A percentile compares a stretch with the other conserved stretches of the same genome.
These are phyloP conservation scores for Axea sp. DNA, from an alignment of 2,888 invertebrate species.

Conservation along the genomic window DNA sequence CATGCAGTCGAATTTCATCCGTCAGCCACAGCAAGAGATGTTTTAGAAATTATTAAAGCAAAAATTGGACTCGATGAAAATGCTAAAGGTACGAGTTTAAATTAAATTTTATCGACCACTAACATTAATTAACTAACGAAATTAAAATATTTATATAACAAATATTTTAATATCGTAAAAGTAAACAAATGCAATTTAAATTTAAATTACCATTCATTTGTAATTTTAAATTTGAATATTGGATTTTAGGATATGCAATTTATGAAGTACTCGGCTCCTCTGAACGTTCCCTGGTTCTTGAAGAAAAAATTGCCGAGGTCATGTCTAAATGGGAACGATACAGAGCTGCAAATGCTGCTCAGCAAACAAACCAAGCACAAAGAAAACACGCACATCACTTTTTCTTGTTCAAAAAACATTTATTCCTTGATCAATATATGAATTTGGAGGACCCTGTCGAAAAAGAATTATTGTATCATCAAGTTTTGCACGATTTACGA, in stretches of 20 bases:
- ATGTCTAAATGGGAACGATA: slow-evolving; percentile 97
- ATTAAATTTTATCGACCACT: too few species aligned
- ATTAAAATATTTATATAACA: too few species aligned
- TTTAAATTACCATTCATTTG: too few species aligned
- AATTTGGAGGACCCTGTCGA: slow-evolving; percentile 92
- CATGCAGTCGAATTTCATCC: slow-evolving; percentile 97
- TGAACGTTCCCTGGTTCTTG: slow-evolving; percentile 90
- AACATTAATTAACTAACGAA: too few species aligned
- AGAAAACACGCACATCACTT: slow-evolving; percentile 83
- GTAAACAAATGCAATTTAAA: too few species aligned
- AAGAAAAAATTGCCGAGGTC: slow-evolving; percentile 95
- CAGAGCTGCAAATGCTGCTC: slow-evolving; percentile 80
- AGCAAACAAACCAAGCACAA: slow-evolving; percentile 74
- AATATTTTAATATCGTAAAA: too few species aligned
- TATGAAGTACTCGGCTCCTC: slow-evolving; percentile 94
- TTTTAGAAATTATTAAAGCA: slow-evolving; percentile 91
- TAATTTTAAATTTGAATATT: slow-evolving; percentile 26
- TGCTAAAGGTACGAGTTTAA: slow-evolving; percentile 83
- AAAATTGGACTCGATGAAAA: slow-evolving; percentile 92
- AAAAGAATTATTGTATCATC: slow-evolving; percentile 95
- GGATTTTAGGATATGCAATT: slow-evolving; percentile 88
- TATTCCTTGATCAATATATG: slow-evolving; percentile 89
- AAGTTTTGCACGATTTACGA: slow-evolving; percentile 93
- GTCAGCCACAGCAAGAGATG: slow-evolving; percentile 93
- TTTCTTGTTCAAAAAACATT: slow-evolving; percentile 90